phyloP scores from a whole-genome alignment of 2,113 vertebrate genomes.

The Ariopsis seemanni region DNA sequence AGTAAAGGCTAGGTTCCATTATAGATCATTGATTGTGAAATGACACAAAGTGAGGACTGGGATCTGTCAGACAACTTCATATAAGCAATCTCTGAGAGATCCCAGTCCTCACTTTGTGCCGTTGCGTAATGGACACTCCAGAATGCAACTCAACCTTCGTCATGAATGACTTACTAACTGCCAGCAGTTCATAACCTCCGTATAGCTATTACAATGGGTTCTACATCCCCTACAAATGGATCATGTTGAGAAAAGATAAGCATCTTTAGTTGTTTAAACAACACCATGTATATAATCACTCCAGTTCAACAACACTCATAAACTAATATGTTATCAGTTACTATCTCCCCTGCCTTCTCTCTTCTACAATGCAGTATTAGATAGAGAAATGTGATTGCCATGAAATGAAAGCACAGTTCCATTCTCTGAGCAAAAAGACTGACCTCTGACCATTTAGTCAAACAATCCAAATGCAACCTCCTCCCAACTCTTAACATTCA shows the following conservation, averaged over 20 bases:
- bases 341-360: neutral
- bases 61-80: neutral
- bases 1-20: neutral
- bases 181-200: constrained; percentile 97
- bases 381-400: neutral
- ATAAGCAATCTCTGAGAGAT: constrained; percentile 58
- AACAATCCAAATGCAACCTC: neutral
- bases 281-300: constrained; percentile 1
- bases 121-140: constrained; percentile 86
- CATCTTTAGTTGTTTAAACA: constrained; percentile 60
- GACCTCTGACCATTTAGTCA: neutral
- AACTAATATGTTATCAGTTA: neutral
- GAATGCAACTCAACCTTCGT: constrained; percentile 92
- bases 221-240: constrained; percentile 81
- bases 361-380: neutral
- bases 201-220: constrained; percentile 91
- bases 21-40: neutral
- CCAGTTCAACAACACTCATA: neutral
- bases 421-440: neutral
- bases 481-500: constrained; percentile 16
- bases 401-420: neutral
- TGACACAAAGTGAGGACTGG: neutral
- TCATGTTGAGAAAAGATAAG: constrained; percentile 21
- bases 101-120: constrained; percentile 89
- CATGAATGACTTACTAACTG: constrained; percentile 98